A percentile compares a stretch with the other conserved stretches of the same genome.
phyloP scores from a whole-genome alignment of 2,888 invertebrate species.

The Spisula solida region DNA sequence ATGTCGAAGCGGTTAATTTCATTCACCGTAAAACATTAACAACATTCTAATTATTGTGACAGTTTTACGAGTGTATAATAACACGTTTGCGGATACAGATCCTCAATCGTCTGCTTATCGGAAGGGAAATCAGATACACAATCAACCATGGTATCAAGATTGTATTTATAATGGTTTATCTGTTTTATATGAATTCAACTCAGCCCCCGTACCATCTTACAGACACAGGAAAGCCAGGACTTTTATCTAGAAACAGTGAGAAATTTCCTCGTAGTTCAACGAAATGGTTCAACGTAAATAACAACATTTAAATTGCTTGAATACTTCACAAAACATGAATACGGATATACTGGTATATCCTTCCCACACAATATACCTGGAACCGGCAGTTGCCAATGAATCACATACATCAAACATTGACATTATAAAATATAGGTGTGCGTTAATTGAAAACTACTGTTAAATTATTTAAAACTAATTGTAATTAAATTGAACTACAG shows the following conservation, averaged over 20 bases:
- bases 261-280: constrained; percentile 7
- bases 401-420: no score
- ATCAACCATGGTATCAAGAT: constrained; percentile 12
- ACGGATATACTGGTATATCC: neutral
- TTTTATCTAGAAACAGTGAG: constrained; percentile 18
- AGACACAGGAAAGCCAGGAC: neutral
- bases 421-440: no score
- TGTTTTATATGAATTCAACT: constrained; percentile 23
- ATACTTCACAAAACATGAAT: neutral
- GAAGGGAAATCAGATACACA: constrained; percentile 37
- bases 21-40: constrained; percentile 36
- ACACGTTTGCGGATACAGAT: constrained; percentile 41
- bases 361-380: no score
- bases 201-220: neutral
- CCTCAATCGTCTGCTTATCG: constrained; percentile 23
- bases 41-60: constrained; percentile 61
- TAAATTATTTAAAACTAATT: no score
- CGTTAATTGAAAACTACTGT: no score
- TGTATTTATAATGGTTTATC: constrained; percentile 28
- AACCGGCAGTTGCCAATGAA: no score
- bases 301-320: neutral
- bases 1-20: constrained; percentile 26
- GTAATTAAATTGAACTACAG: no score
- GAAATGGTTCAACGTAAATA: constrained; percentile 1
- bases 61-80: constrained; percentile 68